Base-by-base conservation (phyloP, 2,888 invertebrate species). In the Polydrusus pterygomalis region DNA sequence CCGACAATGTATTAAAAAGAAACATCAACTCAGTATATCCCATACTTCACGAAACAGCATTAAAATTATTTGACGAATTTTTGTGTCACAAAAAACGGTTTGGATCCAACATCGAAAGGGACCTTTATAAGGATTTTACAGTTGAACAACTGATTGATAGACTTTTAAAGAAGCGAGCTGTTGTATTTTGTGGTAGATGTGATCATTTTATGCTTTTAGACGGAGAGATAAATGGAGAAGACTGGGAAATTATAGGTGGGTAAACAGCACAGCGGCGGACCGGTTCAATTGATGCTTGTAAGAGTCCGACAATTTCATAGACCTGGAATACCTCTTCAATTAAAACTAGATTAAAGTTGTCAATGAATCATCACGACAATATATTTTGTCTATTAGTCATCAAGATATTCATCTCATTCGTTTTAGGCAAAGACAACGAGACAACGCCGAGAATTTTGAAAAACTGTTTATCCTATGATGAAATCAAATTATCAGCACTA, bases 21-120 rank as follows among this genome's bases (percentile, higher is more conserved):
- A 90, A 90, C 79, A 88, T 90, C 45, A 87, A 87, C 0, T 92
- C 93, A 0, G 91, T 1, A 91, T 94, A 94, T 84, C 93, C 94
- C 0, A 78, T 94, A 1, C 88, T 94, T 77, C 94, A 94, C 80
- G 93, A 93, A 83, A 89, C 91, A 63, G 91, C 91, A 9, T 78
- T 94, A 2, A 86, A 89, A 1, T 85, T 94, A 2, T 92, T 91
- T 84, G 89, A 91, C 8, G 89, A 90, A 75, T 94, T 93, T 85
- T 87, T 94, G 65, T 90, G 92, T 75, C 90, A 92, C 82, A 93
- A 93, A 85, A 88, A 86, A 49, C 77, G 83, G 9, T 71, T 79
- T 75, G 85, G 85, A 18, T 80, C 79, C 70, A 9, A 74, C 79
- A 30, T 82, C 82, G 80, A 85, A 79, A 70, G 84, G 83, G n/a